Conservation (phyloP, 2,888 invertebrate species). For the Caenorhabditis drosophilae region DNA sequence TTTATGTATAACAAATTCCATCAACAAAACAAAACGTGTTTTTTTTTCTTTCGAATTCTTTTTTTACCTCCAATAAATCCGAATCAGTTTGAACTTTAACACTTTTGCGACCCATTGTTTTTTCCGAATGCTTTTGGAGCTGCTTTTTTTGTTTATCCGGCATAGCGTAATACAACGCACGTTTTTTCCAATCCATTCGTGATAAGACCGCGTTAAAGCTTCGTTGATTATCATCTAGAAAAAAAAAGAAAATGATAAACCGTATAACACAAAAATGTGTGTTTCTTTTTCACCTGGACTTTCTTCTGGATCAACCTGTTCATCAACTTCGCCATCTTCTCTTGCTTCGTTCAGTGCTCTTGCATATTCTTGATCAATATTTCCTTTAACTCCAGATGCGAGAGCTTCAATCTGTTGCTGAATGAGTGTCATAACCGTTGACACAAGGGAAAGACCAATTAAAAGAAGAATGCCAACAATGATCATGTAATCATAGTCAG, state of each 20-base stretch:
- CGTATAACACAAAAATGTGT: no score
- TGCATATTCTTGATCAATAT: conserved; percentile 66
- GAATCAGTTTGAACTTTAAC: conserved; percentile 48
- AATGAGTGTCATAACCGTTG: conserved; percentile 62
- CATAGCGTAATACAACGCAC: conserved; percentile 62
- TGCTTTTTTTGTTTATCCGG: conserved; percentile 54
- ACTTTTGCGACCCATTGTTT: conserved; percentile 36
- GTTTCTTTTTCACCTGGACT: conserved; percentile 22
- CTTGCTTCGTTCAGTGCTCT: conserved; percentile 57
- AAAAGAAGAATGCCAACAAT: conserved; percentile 58
- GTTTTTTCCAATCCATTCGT: conserved; percentile 59
- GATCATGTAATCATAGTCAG: conserved; percentile 59
- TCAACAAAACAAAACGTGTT: no score
- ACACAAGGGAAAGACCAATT: conserved; percentile 66
- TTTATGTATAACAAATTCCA: conserved; percentile 13
- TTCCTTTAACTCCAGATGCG: conserved; percentile 59
- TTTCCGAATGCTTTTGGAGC: conserved; percentile 40
- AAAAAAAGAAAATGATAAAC: no score
- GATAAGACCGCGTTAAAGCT: conserved; percentile 48
- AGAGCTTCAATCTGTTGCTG: conserved; percentile 66
- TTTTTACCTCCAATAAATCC: conserved; percentile 45
- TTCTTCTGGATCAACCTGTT: conserved; percentile 26
- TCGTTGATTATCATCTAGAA: conserved; percentile 18
- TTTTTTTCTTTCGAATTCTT: no score
- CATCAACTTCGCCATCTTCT: conserved; percentile 51